Evolutionary conservation across 2,113 vertebrate genomes (phyloP).

Genomic region (Caretta caretta): DNA sequence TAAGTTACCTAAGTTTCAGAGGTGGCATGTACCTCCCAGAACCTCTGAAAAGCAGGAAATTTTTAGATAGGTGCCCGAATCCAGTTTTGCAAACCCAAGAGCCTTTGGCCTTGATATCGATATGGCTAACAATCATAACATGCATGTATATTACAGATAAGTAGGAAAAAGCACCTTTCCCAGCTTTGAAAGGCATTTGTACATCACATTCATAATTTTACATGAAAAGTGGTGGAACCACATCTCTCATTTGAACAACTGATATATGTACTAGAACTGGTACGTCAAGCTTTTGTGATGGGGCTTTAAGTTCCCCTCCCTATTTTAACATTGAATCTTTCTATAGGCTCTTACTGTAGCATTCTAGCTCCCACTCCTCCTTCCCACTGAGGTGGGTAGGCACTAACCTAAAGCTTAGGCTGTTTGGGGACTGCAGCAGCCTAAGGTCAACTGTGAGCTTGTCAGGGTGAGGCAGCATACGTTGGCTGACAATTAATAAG

Average conservation of each 20-base stretch:
- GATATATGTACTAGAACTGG: background rate
- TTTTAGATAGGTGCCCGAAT: background rate
- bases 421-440: background rate
- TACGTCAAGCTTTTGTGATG: background rate
- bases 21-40: accelerated
- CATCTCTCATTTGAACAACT: background rate
- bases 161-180: background rate
- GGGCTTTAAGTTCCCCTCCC: background rate
- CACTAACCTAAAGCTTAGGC: background rate
- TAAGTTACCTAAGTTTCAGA: background rate
- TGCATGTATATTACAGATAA: background rate
- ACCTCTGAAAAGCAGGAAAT: background rate
- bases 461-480: background rate
- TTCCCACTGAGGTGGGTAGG: background rate
- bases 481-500: background rate
- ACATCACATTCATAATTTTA: background rate
- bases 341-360: background rate
- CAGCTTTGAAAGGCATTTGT: background rate
- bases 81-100: background rate
- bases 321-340: background rate
- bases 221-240: background rate
- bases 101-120: accelerated
- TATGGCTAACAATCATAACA: background rate
- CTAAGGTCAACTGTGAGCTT: background rate
- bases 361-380: background rate